Evolutionary conservation across 2,888 invertebrate genomes (phyloP), one percentile per base, ranked within the genome.

Genomic region (Tipula confusa): DNA sequence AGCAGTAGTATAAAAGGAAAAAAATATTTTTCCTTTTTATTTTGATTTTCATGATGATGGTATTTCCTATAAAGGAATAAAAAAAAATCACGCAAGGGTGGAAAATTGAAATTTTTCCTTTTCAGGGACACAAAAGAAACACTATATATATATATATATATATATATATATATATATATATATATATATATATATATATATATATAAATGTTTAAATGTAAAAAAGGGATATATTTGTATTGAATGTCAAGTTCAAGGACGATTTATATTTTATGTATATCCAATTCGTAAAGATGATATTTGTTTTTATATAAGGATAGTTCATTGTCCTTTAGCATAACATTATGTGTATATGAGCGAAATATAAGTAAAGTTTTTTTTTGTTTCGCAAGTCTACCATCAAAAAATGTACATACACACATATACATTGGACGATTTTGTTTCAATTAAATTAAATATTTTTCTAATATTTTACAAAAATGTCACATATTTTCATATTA

Each of bases 41-140:
- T 80, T 80, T 80, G 29, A 29, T 29, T 80, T 31, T 29, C 80
- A 80, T 80, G 80, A 80, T 31, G 80, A 29, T 64, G 64, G 7
- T 64, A 64, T 29, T 80, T 80, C 80, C 80, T 29, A 80, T 80
- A 15, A 29, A 80, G 31, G 80, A 80, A 80, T 80, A 15, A 29
- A 80, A 80, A 29, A 80, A 80, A 80, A 80, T 80, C 80, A 80
- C 80, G 80, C 31, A 80, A 80, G 80, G 80, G 80, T 80, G 80
- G 24, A 80, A 80, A 80, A 80, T 80, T 80, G 80, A 80, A 31
- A 29, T 80, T 80, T 80, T 80, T 80, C 31, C 29, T 80, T 80
- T 80, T 80, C 80, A 80, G 31, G 80, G 80, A 80, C 31, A 80
- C 29, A 80, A 80, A 31, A 80, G 31, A 80, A 29, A 31, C n/a